These are phyloP conservation scores for Chymomyza caudatula DNA, from an alignment of 2,888 invertebrate genomes.

Conservation along the genomic window DNA sequence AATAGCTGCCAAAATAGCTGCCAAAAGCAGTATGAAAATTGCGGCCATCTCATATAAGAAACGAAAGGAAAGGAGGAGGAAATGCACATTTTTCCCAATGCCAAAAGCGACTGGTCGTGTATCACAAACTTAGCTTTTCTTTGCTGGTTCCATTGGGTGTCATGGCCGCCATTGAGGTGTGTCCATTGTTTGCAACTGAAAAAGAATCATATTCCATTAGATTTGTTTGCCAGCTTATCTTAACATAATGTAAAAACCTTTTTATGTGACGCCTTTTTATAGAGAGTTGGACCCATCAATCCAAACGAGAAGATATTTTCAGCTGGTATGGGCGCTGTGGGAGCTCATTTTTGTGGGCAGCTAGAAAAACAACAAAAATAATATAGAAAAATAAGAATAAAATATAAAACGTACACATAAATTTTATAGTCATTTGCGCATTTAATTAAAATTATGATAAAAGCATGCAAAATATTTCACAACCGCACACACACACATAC, in stretches of 20 bases:
- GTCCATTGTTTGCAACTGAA: not conserved
- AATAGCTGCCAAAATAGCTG: too few relatives aligned
- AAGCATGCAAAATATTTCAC: constrained; percentile 63
- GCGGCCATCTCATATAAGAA: too few relatives aligned
- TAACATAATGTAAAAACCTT: not conserved
- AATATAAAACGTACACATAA: constrained; percentile 35
- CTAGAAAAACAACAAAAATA: not conserved
- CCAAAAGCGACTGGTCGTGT: too few relatives aligned
- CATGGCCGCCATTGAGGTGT: not conserved
- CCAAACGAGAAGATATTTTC: constrained; percentile 3
- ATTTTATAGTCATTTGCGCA: constrained; percentile 63
- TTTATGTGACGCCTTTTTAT: not conserved
- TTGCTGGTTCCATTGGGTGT: not conserved
- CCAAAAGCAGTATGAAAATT: too few relatives aligned
- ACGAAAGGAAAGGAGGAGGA: too few relatives aligned
- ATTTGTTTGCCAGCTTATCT: not conserved
- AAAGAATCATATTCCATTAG: not conserved
- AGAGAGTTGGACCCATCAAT: constrained; percentile 3
- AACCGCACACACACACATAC: constrained; percentile 13
- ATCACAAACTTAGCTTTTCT: not conserved
- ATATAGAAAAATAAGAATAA: constrained; percentile 17
- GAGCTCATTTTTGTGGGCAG: not conserved
- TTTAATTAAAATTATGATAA: constrained; percentile 69
- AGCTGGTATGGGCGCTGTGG: not conserved
- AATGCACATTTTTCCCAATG: too few relatives aligned